Percentiles rank a stretch among this genome's conserved stretches.
phyloP scores from a whole-genome alignment of 2,113 vertebrate species.

The Delphinus delphis region DNA sequence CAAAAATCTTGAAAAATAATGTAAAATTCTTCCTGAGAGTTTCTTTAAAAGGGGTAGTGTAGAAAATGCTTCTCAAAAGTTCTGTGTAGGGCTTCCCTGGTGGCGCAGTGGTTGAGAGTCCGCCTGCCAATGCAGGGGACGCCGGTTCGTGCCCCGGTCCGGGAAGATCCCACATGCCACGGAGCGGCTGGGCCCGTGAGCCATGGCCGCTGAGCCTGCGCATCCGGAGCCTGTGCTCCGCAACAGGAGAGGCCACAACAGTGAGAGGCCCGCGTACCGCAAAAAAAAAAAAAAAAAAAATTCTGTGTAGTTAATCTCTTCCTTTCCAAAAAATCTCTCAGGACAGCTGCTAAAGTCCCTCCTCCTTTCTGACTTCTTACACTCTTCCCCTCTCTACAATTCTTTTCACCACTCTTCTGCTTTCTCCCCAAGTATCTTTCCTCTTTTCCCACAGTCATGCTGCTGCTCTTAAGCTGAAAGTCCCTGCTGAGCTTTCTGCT shows the following conservation, averaged over 20 bases:
- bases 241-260: too few relatives aligned
- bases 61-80: not conserved
- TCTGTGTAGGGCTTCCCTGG: not conserved
- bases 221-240: too few relatives aligned
- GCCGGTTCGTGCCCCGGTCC: too few relatives aligned
- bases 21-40: not conserved
- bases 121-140: too few relatives aligned
- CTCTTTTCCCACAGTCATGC: not conserved
- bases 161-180: too few relatives aligned
- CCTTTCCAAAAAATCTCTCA: not conserved
- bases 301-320: not conserved
- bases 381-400: not conserved
- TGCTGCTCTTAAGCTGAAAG: not conserved
- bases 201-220: too few relatives aligned
- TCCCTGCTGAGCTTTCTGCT: not conserved
- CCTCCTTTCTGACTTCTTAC: not conserved
- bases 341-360: not conserved
- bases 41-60: not conserved
- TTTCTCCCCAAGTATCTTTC: not conserved
- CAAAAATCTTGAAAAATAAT: not conserved
- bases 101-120: too few relatives aligned
- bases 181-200: too few relatives aligned
- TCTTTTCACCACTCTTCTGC: not conserved
- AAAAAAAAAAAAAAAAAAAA: too few relatives aligned
- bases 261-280: too few relatives aligned